Conservation (phyloP, 2,888 invertebrate genomes). For the Caenorhabditis angaria region DNA sequence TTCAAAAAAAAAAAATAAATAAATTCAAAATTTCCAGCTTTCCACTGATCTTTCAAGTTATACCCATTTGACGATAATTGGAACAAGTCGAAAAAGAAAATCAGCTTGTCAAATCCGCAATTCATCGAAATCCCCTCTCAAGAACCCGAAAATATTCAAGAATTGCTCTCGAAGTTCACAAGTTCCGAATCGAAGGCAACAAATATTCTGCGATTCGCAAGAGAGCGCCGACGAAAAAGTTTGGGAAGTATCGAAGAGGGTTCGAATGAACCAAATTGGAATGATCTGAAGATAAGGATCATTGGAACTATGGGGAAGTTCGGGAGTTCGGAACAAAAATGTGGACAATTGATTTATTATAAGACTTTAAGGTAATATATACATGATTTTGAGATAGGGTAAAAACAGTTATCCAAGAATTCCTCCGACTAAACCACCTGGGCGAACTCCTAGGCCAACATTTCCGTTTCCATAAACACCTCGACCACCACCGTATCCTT, state of each 20-base stretch:
- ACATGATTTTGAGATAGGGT: neutral
- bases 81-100: constrained; percentile 29
- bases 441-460: neutral
- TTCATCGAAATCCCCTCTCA: constrained; percentile 14
- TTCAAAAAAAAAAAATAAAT: too few relatives aligned
- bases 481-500: neutral
- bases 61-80: constrained; percentile 10
- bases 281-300: constrained; percentile 25
- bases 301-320: constrained; percentile 28
- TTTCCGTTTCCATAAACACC: constrained; percentile 3
- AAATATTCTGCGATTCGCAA: constrained; percentile 28
- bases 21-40: too few relatives aligned
- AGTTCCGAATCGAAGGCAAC: constrained; percentile 22
- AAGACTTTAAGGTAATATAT: constrained; percentile 8
- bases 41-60: neutral
- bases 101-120: constrained; percentile 18
- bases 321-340: constrained; percentile 35
- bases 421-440: neutral
- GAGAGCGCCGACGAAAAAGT: constrained; percentile 28
- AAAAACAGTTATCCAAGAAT: neutral
- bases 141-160: constrained; percentile 21
- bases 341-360: constrained; percentile 21
- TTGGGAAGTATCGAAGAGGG: constrained; percentile 30
- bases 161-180: neutral
- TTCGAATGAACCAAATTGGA: constrained; percentile 19